Evolutionary conservation across 2,888 invertebrate genomes (phyloP).

Genomic region (Callyntrura guangdongensis): DNA sequence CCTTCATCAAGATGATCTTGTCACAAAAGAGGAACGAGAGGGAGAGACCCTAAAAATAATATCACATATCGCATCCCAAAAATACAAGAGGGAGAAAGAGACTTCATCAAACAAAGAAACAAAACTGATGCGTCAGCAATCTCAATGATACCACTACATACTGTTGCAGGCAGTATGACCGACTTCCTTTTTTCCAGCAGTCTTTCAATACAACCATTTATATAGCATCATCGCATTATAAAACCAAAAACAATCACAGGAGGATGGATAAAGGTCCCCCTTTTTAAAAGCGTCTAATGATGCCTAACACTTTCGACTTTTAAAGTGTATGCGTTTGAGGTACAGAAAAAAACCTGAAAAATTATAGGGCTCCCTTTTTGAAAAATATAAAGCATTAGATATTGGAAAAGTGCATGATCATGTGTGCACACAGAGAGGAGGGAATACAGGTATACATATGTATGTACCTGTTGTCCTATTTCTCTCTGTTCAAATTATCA

Average conservation of each 20-base stretch:
- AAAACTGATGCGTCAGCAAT: constrained; percentile 31
- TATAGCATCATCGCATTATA: too few relatives aligned
- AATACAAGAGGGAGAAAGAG: not conserved
- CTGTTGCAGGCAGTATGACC: not conserved
- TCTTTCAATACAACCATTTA: not conserved
- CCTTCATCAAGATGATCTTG: not conserved
- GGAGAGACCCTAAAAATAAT: constrained; percentile 9
- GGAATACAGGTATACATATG: too few relatives aligned
- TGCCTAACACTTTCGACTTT: constrained; percentile 1
- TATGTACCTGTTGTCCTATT: not conserved
- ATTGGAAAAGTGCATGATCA: not conserved
- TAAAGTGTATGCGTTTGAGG: not conserved
- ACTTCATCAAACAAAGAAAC: not conserved
- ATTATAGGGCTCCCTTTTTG: not conserved
- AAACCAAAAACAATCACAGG: not conserved
- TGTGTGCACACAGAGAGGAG: not conserved
- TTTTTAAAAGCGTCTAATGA: not conserved
- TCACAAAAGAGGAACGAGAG: not conserved
- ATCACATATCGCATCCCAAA: constrained; percentile 7
- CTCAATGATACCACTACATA: not conserved
- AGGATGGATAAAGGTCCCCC: not conserved
- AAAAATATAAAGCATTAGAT: not conserved
- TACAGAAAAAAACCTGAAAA: not conserved
- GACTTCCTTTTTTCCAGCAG: not conserved
- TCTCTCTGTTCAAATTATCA: not conserved